phyloP scores from a whole-genome alignment of 2,113 vertebrate species.

The Progne subis region DNA sequence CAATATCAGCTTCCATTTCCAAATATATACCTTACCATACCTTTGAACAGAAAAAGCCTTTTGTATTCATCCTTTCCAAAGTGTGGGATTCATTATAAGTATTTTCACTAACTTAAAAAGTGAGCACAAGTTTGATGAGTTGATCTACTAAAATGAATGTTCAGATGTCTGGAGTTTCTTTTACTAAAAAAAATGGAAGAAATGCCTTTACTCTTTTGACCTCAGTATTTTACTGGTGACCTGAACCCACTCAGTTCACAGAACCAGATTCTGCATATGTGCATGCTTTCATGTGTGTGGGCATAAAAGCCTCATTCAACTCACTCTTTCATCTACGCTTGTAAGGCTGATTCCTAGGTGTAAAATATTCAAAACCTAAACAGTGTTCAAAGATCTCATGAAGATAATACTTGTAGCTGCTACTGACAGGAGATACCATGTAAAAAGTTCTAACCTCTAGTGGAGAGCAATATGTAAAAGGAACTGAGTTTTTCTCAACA shows the following conservation, averaged over 20 bases:
- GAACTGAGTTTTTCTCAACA: not conserved
- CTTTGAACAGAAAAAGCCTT: not conserved
- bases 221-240: not conserved
- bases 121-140: not conserved
- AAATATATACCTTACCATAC: not conserved
- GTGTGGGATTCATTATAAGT: not conserved
- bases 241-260: not conserved
- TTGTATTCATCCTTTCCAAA: not conserved
- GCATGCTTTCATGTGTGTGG: rapidly evolving
- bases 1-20: not conserved
- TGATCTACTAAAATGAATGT: not conserved
- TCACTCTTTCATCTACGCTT: not conserved
- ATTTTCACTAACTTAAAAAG: not conserved
- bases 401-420: not conserved
- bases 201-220: not conserved
- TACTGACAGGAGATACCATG: not conserved
- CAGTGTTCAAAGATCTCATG: not conserved
- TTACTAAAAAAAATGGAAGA: not conserved
- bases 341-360: not conserved
- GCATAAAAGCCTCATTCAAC: not conserved
- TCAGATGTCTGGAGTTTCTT: not conserved
- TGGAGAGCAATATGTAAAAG: not conserved
- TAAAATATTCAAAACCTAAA: not conserved
- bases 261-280: not conserved
- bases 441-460: not conserved